These are phyloP conservation scores for Parapristionchus giblindavisi DNA, from an alignment of 2,888 invertebrate species.

Conservation along the genomic window DNA sequence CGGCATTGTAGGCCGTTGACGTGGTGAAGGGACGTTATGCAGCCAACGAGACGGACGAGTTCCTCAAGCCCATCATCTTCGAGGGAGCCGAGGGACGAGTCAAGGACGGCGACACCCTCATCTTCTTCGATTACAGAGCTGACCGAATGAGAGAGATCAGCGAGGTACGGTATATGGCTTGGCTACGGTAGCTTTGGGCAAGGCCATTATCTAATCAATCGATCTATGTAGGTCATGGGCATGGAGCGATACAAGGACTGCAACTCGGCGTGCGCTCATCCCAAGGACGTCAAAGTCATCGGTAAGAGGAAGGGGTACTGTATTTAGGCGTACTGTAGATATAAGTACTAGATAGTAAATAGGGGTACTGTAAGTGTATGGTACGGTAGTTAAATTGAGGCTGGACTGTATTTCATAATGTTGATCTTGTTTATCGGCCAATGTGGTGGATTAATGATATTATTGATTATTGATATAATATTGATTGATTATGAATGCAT, in stretches of 20 bases:
- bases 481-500: background rate
- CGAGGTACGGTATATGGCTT: conserved; percentile 59
- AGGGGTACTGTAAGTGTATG: background rate
- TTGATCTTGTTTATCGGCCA: background rate
- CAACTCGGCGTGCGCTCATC: conserved; percentile 57
- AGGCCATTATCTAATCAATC: too few relatives aligned
- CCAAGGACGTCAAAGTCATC: conserved; percentile 48
- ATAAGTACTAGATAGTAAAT: too few relatives aligned
- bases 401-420: background rate
- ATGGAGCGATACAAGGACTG: conserved; percentile 65
- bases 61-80: conserved; percentile 71
- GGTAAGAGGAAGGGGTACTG: conserved; percentile 3
- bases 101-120: conserved; percentile 70
- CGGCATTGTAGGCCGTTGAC: conserved; percentile 53
- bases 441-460: background rate
- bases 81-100: conserved; percentile 48
- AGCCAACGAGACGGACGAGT: conserved; percentile 71
- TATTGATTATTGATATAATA: background rate
- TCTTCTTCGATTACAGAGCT: conserved; percentile 73
- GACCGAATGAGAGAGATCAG: conserved; percentile 72
- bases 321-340: too few relatives aligned
- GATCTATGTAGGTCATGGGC: conserved; percentile 62
- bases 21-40: conserved; percentile 69
- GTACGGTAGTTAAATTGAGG: background rate
- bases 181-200: background rate